These are phyloP conservation scores for Dendrolimus punctatus DNA, from an alignment of 1,140 invertebrate genomes.

Conservation along the genomic window DNA sequence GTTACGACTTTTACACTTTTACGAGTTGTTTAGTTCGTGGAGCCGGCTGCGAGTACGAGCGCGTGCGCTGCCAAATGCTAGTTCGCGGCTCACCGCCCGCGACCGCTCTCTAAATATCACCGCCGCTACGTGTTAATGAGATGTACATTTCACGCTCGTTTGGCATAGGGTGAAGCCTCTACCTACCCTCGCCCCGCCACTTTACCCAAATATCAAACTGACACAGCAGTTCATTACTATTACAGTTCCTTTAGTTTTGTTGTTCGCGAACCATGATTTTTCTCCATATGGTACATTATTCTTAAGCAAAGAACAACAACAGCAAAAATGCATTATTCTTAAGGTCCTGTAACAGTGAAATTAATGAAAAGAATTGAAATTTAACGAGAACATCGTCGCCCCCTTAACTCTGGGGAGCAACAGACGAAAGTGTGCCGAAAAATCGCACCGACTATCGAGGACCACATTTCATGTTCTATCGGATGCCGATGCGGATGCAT, in stretches of 20 bases:
- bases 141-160: conserved; percentile 49
- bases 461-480: too few relatives aligned
- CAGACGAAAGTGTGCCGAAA: too few relatives aligned
- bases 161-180: conserved; percentile 28
- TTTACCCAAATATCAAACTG: conserved; percentile 25
- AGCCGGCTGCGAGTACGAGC: conserved; percentile 43
- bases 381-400: too few relatives aligned
- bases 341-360: too few relatives aligned
- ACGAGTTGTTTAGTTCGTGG: conserved; percentile 68
- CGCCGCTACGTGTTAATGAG: conserved; percentile 54
- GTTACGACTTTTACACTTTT: conserved; percentile 70
- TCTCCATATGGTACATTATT: background rate
- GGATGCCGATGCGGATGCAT: too few relatives aligned
- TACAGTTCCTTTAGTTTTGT: conserved; percentile 7
- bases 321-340: too few relatives aligned
- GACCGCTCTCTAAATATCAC: conserved; percentile 54
- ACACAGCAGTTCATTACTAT: conserved; percentile 10
- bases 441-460: too few relatives aligned
- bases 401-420: too few relatives aligned
- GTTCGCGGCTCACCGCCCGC: conserved; percentile 63
- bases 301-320: too few relatives aligned
- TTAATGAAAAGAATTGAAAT: too few relatives aligned
- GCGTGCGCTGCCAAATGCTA: conserved; percentile 63
- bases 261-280: conserved; percentile 14
- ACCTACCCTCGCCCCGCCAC: conserved; percentile 12